Base-by-base conservation (phyloP, 2,797 vertebrate genomes). In the Periparus ater region DNA sequence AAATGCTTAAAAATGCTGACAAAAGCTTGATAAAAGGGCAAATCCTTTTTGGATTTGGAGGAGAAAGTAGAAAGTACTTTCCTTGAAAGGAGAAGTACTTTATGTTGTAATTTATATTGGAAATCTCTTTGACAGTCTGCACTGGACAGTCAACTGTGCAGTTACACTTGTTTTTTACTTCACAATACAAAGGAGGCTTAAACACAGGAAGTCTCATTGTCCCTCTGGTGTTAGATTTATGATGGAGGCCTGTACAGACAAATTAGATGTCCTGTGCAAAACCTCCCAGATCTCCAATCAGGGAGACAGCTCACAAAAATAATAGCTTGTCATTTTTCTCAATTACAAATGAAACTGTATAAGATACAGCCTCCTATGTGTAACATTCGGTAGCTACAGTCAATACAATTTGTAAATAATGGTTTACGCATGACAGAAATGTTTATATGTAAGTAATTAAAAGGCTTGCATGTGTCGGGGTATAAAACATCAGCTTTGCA, bases 401-500 rank as follows among this genome's bases (percentile, higher is more conserved):
- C 21, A 34, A 6, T 50, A 17, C 45, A 42, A 74, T 45, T 72
- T 89, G 14, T 66, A 70, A 80, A 34, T 88, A 61, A 70, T 17
- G 8, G 9, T 54, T 78, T 79, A 57, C 29, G 61, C 26, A 32
- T 76, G 63, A 40, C 11, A 54, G 23, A 76, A 85, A 30, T 40
- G 3, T 77, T 88, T 90, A 32, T 71, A 7, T n/a, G 7, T 75
- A 40, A 34, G 40, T 71, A 57, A 58, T 40, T 53, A 30, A 71
- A 94, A 53, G 53, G 9, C 42, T 74, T 80, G 9, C 32, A 4
- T 60, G 29, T 67, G 60, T 17, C 22, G 63, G 42, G 25, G 72
- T 84, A 61, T 61, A 50, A 81, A 89, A 44, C 19, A 51, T 47
- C 23, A 80, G 13, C 29, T 90, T 94, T 83, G 48, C 53, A 74